Evolutionary conservation across 30 jellyfish, hydroid and myxozoan species (phyloP), one percentile per base, ranked within the genome.

Genomic region (Phacellophora camtschatica): DNA sequence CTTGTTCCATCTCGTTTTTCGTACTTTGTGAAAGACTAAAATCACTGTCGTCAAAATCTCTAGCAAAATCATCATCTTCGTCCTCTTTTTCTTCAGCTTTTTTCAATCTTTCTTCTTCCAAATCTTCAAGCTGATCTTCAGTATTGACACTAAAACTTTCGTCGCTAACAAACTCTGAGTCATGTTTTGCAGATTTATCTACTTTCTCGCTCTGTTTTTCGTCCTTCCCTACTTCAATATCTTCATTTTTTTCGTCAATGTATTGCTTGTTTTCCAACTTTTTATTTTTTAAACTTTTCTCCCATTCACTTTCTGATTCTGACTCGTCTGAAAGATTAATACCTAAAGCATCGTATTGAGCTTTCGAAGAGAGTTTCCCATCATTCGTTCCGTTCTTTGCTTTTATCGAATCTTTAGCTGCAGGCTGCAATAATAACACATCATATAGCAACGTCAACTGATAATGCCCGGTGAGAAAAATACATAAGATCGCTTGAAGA

Each of bases 281-380:
- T 73, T 66, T 81, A 37, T 23, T 36, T 37, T 42, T 66, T 50
- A 66, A 24, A 32, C 80, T 66, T 3, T 36, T 36, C 66, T 81
- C 92, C 92, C 92, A 81, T 51, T 81, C 92, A 25, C 92, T 81
- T 48, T 81, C 92, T 41, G 92, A n/a, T 56, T 81, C 92, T 50
- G 82, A 33, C 1, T 66, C 85, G 12, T 81, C 92, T 1, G 90
- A 78, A 23, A 78, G 63, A 18, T 66, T 78, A 53, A 51, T 68
- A 1, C 85, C 85, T 19, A 81, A 70, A 2, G 85, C 79, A 37
- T 51, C 71, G 24, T 46, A 66, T 30, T 64, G 91, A 16, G 85
- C 71, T 25, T 81, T 81, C 53, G 0, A 39, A 39, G 8, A 10
- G 53, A 39, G 53, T 39, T 15, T 15, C 13, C 53, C 13, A 39